Evolutionary conservation across 2,113 vertebrate species (phyloP).

Genomic region (Ailuropoda melanoleuca): DNA sequence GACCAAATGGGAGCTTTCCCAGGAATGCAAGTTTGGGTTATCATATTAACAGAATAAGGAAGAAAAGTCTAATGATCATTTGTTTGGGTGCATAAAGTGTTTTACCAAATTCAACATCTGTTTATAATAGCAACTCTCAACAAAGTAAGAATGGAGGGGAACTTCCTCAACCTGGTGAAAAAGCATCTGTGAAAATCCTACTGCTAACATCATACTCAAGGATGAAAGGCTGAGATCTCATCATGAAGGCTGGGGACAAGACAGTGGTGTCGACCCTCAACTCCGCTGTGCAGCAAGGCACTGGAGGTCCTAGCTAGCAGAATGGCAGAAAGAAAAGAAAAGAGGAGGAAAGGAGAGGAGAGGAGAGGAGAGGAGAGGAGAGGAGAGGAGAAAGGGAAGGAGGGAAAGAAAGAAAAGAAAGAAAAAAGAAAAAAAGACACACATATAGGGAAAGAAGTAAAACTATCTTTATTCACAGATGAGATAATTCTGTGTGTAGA

Average conservation of each 20-base stretch:
- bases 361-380: not conserved
- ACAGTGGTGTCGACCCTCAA: not conserved
- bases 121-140: not conserved
- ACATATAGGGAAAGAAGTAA: not conserved
- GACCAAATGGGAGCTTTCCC: not conserved
- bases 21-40: not conserved
- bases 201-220: not conserved
- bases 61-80: not conserved
- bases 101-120: not conserved
- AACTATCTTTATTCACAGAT: not conserved
- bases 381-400: not conserved
- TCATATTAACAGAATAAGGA: not conserved
- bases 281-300: not conserved
- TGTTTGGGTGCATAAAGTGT: not conserved
- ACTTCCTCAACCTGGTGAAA: not conserved
- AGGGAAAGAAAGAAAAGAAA: too few relatives aligned
- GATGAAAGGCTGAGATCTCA: not conserved
- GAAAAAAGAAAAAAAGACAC: not conserved
- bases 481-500: not conserved
- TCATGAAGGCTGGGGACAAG: not conserved
- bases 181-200: not conserved
- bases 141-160: not conserved
- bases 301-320: too few relatives aligned
- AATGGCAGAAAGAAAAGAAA: not conserved
- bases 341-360: accelerated